Percentiles rank a stretch among this genome's conserved stretches.
These are phyloP conservation scores for Lasioglossum vierecki DNA, from an alignment of 2,888 invertebrate species.

Conservation along the genomic window DNA sequence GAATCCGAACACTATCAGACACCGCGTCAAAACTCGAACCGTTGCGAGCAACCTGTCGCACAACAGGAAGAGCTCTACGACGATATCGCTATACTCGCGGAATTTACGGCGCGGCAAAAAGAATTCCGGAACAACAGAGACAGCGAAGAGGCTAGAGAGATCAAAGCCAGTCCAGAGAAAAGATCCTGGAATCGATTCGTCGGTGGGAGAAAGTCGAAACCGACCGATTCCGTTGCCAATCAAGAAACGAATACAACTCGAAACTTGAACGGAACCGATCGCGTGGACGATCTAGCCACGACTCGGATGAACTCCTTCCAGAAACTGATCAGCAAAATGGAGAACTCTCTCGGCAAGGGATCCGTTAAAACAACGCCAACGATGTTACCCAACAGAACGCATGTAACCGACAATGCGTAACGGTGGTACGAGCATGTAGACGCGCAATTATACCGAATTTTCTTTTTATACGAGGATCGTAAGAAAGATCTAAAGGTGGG, in stretches of 20 bases:
- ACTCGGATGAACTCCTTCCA: conserved; percentile 75
- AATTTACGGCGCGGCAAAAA: conserved; percentile 74
- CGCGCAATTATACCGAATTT: background rate
- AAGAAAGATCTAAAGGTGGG: background rate
- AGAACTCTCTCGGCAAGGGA: conserved; percentile 74
- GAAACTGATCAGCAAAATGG: conserved; percentile 78
- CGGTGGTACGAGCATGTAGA: background rate
- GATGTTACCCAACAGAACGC: conserved; percentile 37
- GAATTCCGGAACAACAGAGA: conserved; percentile 48
- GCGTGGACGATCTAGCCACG: conserved; percentile 47
- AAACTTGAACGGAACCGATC: conserved; percentile 46
- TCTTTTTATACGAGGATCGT: background rate
- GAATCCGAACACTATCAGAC: conserved; percentile 78
- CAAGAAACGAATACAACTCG: conserved; percentile 35
- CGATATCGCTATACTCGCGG: conserved; percentile 76
- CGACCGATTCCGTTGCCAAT: conserved; percentile 16
- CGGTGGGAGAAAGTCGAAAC: conserved; percentile 60
- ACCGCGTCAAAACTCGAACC: conserved; percentile 64
- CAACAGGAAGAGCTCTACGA: conserved; percentile 77
- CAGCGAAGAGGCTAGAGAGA: conserved; percentile 11
- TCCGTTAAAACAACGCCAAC: conserved; percentile 47
- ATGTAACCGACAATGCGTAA: conserved; percentile 34
- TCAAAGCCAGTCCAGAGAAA: conserved; percentile 60
- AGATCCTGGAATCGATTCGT: conserved; percentile 78
- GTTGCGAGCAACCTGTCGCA: conserved; percentile 27